phyloP scores from a whole-genome alignment of 2,888 invertebrate genomes.

The Rhingia campestris region DNA sequence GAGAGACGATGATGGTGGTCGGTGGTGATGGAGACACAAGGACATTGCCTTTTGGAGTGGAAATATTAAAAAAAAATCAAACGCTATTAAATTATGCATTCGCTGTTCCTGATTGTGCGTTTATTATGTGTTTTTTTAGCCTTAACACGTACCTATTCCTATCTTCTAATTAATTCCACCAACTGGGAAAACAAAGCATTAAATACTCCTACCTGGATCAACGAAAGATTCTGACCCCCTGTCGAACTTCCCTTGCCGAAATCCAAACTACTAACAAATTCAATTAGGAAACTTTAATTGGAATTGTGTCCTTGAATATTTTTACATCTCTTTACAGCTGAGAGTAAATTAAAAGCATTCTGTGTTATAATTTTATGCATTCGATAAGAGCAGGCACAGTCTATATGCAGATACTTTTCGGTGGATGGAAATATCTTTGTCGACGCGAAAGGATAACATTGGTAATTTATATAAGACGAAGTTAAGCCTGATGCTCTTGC shows the following conservation, averaged over 20 bases:
- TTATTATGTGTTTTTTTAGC: slow-evolving; percentile 21
- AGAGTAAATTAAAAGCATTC: slow-evolving; percentile 33
- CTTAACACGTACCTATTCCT: slow-evolving; percentile 22
- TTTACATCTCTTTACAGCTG: slow-evolving; percentile 46
- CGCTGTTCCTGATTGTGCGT: slow-evolving; percentile 9
- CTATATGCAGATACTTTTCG: slow-evolving; percentile 12
- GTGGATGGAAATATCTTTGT: too few species aligned
- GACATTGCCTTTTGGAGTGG: slow-evolving; percentile 6
- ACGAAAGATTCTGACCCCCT: slow-evolving; percentile 34
- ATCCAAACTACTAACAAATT: slow-evolving; percentile 66
- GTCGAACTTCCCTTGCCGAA: slow-evolving; percentile 32
- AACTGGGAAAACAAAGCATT: slow-evolving; percentile 1
- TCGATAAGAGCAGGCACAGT: slow-evolving; percentile 15
- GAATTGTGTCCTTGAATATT: slow-evolving; percentile 66
- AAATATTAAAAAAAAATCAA: slow-evolving; percentile 34
- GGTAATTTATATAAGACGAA: slow-evolving; percentile 4
- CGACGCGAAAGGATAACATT: slow-evolving; percentile 4
- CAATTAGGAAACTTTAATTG: slow-evolving; percentile 70
- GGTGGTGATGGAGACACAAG: not conserved
- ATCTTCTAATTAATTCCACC: slow-evolving; percentile 48
- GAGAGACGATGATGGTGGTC: not conserved
- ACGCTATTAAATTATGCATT: slow-evolving; percentile 36
- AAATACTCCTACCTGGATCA: not conserved
- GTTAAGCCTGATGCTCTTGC: slow-evolving; percentile 35
- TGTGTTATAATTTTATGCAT: slow-evolving; percentile 52